Evolutionary conservation across 2,113 vertebrate species (phyloP), one percentile per base, ranked within the genome.

Genomic region (Panthera leo): DNA sequence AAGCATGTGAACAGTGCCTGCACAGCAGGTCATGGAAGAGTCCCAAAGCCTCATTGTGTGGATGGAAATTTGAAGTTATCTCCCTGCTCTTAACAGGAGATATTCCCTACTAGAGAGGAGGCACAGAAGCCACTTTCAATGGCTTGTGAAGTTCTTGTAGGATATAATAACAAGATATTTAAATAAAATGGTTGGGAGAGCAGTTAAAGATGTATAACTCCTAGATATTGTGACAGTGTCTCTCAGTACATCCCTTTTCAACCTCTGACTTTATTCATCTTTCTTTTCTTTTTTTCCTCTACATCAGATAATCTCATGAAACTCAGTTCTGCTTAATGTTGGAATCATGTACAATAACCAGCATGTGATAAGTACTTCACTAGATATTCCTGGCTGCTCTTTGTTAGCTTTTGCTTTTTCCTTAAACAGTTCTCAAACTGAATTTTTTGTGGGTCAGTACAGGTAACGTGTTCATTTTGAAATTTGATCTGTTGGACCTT

Each of bases 321-420:
- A 65, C 36, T 21, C 84, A 55, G 53, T 63, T 95, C 94, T 96
- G 84, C 73, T 95, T 91, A 34, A 80, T 80, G 48, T 91, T 97
- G 84, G 78, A 63, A 0, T 79, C 79, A 95, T 79, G 63, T 86
- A 23, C 15, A 29, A 9, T 61, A 68, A n/a, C 68, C 55, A 82
- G 71, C 15, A 2, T 25, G 65, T 51, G 91, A 67, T 51, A 75
- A 91, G 21, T n/a, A 34, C 39, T 55, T 86, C 67, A 34, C 65
- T 61, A 23, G 39, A 3, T 70, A 5, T 84, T 96, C 36, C 68
- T 89, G 75, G 34, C 16, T 95, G 10, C 18, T 45, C 45, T 85
- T 76, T n/a, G 79, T 58, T 80, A 5, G 11, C 5, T 85, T 94
- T 93, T 84, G 51, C 48, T 83, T 94, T 80, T 96, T 91, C 42